Conservation (phyloP, 2,797 vertebrate genomes). For the Malacoraja senta region DNA sequence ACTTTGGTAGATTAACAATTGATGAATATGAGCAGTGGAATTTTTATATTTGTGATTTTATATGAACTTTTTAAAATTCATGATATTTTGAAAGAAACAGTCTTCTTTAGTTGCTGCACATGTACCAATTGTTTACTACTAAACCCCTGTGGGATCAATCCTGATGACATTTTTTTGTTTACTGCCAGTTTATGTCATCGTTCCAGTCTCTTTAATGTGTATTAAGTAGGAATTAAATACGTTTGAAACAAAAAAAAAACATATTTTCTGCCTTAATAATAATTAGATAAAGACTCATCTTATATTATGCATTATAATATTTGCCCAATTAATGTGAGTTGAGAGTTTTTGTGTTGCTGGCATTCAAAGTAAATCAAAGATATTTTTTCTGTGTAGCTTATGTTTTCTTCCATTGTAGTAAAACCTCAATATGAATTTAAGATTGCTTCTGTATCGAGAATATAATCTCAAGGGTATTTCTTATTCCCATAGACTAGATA, state of each 20-base stretch:
- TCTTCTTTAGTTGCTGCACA: too few species aligned
- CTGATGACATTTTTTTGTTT: not conserved
- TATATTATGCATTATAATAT: not conserved
- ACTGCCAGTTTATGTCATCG: not conserved
- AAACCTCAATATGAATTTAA: not conserved
- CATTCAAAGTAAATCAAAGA: not conserved
- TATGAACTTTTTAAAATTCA: too few species aligned
- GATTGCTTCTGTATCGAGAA: not conserved
- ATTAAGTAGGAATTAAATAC: not conserved
- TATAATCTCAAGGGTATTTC: not conserved
- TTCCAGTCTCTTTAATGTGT: not conserved
- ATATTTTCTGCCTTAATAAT: too few species aligned
- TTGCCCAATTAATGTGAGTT: not conserved
- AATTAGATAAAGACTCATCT: too few species aligned
- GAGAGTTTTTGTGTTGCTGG: not conserved
- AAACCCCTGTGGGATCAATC: not conserved
- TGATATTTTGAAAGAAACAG: too few species aligned
- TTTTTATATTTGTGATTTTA: not conserved
- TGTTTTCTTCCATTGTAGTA: not conserved
- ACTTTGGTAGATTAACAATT: not conserved
- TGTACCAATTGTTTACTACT: not conserved
- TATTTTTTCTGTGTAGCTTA: not conserved
- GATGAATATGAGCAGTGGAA: not conserved
- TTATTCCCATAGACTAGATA: not conserved
- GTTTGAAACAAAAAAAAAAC: too few species aligned